Evolutionary conservation across 2,797 vertebrate genomes (phyloP).

Genomic region (Heteromormyrus szaboi): DNA sequence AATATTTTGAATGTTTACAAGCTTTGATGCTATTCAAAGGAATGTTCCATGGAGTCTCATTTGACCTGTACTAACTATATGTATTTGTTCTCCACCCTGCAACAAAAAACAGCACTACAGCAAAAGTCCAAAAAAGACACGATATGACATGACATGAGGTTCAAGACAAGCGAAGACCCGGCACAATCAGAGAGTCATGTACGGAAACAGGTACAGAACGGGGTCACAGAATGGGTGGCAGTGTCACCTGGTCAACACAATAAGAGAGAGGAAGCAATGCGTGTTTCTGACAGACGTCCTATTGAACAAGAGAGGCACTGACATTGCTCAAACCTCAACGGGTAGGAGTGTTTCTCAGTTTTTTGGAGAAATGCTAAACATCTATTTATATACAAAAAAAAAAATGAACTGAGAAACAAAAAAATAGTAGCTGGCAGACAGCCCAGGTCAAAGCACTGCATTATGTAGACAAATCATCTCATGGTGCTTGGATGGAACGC

Average conservation of each 20-base stretch:
- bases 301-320: not conserved
- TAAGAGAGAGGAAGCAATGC: not conserved
- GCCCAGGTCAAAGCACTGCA: not conserved
- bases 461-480: not conserved
- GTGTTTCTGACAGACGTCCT: not conserved
- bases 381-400: not conserved
- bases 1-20: not conserved
- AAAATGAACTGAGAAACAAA: not conserved
- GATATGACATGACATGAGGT: not conserved
- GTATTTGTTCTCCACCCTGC: not conserved
- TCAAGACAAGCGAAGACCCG: not conserved
- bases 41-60: not conserved
- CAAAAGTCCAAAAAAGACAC: not conserved
- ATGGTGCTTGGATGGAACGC: not conserved
- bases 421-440: not conserved
- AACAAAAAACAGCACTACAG: not conserved
- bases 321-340: not conserved
- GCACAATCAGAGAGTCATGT: not conserved
- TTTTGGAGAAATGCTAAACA: not conserved
- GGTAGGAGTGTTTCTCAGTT: not conserved
- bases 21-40: not conserved
- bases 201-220: not conserved
- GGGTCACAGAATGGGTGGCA: not conserved
- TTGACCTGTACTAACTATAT: not conserved
- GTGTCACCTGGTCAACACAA: not conserved